phyloP scores from a whole-genome alignment of 2,797 vertebrate species.

The Girardinus metallicus region DNA sequence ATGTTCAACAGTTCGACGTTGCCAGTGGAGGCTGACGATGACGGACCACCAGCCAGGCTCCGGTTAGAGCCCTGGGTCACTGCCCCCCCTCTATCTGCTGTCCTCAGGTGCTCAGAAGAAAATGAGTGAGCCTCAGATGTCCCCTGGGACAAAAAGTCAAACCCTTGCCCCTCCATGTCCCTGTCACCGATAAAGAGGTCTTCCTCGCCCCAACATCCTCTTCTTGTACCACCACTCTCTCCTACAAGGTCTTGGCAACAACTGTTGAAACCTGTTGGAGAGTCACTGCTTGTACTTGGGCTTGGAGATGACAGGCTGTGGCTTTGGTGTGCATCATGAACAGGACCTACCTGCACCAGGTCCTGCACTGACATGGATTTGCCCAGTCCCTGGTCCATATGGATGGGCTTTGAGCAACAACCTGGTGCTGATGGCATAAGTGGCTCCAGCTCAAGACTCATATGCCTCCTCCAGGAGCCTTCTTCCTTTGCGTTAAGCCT shows the following conservation, averaged over 20 bases:
- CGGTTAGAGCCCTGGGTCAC: slow-evolving; percentile 80
- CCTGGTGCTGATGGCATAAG: slow-evolving; percentile 75
- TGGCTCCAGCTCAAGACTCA: slow-evolving; percentile 89
- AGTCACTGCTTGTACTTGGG: slow-evolving; percentile 73
- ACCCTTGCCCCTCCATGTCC: slow-evolving; percentile 86
- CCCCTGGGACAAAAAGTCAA: slow-evolving; percentile 83
- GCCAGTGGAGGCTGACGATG: slow-evolving; percentile 73
- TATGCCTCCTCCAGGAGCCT: slow-evolving; percentile 88
- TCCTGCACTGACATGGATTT: slow-evolving; percentile 95
- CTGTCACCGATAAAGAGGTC: slow-evolving; percentile 95
- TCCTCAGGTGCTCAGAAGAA: slow-evolving; percentile 89
- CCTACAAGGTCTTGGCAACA: slow-evolving; percentile 62
- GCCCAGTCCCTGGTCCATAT: slow-evolving; percentile 82
- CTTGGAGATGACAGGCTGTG: slow-evolving; percentile 77
- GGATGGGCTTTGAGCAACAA: slow-evolving; percentile 64
- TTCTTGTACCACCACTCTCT: slow-evolving; percentile 36
- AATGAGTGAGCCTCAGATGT: slow-evolving; percentile 81
- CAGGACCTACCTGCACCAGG: slow-evolving; percentile 85
- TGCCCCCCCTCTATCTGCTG: slow-evolving; percentile 86
- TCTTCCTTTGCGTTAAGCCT: slow-evolving; percentile 84
- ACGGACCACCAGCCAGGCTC: slow-evolving; percentile 73
- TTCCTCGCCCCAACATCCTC: slow-evolving; percentile 90
- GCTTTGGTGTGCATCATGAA: slow-evolving; percentile 76
- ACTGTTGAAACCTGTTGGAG: slow-evolving; percentile 84
- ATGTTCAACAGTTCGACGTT: slow-evolving; percentile 87